A percentile compares a stretch with the other conserved stretches of the same genome.
phyloP scores from a whole-genome alignment of 2,797 vertebrate species.

The Malacoraja senta region DNA sequence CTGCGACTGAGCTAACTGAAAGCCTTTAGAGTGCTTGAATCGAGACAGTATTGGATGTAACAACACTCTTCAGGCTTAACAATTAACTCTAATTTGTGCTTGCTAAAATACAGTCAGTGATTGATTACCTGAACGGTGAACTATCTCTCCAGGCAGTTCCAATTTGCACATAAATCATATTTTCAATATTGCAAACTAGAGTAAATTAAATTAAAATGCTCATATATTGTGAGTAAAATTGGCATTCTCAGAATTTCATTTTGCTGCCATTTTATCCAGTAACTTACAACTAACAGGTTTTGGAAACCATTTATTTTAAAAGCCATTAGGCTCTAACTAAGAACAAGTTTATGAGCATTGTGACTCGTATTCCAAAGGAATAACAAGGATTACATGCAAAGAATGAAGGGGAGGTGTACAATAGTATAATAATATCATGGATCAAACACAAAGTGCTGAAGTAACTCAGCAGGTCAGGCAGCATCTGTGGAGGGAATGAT shows the following conservation, averaged over 20 bases:
- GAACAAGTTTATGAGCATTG: background rate
- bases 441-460: no score
- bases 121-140: conserved; percentile 23
- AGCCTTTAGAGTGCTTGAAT: conserved; percentile 12
- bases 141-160: background rate
- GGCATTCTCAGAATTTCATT: background rate
- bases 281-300: background rate
- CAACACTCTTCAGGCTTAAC: background rate
- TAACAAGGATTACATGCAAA: background rate
- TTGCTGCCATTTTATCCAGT: background rate
- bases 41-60: background rate
- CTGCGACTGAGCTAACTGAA: conserved; percentile 2
- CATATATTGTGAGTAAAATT: background rate
- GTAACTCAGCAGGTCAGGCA: no score
- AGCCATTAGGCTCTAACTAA: background rate
- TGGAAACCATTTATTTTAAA: background rate
- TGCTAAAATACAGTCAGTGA: background rate
- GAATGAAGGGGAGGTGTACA: background rate
- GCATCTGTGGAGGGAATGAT: no score
- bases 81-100: conserved; percentile 15
- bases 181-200: conserved; percentile 1
- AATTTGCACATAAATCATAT: background rate
- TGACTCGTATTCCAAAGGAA: background rate
- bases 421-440: no score
- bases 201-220: conserved; percentile 6